Base-by-base conservation (phyloP, 2,797 vertebrate species). In the Chelon labrosus region DNA sequence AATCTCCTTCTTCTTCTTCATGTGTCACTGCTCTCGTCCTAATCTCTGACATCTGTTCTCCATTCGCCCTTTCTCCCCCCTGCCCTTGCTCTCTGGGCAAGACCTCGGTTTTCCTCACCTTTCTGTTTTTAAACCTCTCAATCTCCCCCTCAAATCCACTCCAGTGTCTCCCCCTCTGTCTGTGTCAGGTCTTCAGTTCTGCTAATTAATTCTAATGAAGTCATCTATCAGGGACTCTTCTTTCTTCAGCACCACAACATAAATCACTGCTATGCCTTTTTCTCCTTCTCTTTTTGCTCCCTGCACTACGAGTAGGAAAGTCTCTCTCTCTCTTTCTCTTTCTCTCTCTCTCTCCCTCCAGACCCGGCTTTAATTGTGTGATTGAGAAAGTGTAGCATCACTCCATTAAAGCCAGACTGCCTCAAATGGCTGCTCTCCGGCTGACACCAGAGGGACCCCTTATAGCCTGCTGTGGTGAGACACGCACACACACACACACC, bases 131-230 rank as follows among this genome's bases (percentile, higher is more conserved):
- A 31, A 31, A 66, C 80, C 80, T 72, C 73, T 76, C 62, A 64
- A 52, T 80, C 52, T 67, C 53, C 59, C 22, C 56, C 59, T 77
- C 77, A 84, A 74, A 87, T 87, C 87, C 76, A 77, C 70, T 77
- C 63, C 50, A 70, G 49, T 54, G 70, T 75, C 81, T 80, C 70
- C 68, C 57, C 74, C 60, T 64, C 74, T 68, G 83, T 85, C 89
- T 89, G 77, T 80, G 84, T 79, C 61, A 49, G 84, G 81, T 88
- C 89, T 82, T 86, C 67, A 76, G 70, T 81, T 74, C 85, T 85
- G 78, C 90, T 95, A 94, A 95, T 95, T 95, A 93, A 94, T 94
- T 93, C 90, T 94, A 94, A 95, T 92, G 91, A 94, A 94, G 79
- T 76, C 86, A 84, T 92, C 89, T 91, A 94, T 93, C 90, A 91